A percentile compares a stretch with the other conserved stretches of the same genome.
Conservation (phyloP, 1,140 invertebrate species). For the Pseudomyrmex sp. region DNA sequence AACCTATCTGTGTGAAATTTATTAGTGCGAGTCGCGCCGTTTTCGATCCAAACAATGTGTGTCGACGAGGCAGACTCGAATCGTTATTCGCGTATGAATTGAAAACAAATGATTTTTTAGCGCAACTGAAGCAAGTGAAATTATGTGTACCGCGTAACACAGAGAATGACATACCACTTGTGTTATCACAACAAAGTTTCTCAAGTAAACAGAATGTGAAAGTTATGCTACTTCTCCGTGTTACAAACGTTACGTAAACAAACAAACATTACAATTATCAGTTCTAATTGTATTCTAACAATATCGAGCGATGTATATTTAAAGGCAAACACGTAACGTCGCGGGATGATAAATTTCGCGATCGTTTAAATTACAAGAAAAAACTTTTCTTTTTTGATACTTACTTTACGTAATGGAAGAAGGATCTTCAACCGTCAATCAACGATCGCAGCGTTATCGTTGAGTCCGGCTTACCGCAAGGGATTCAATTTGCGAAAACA, state of each 20-base stretch:
- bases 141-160: too few species aligned
- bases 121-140: not conserved
- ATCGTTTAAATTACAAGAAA: conserved; percentile 1
- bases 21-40: not conserved
- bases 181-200: not conserved
- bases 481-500: conserved; percentile 20
- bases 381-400: conserved; percentile 3
- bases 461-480: conserved; percentile 38
- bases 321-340: not conserved
- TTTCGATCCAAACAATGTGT: not conserved
- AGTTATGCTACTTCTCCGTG: not conserved
- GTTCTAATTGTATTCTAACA: not conserved
- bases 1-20: conserved; percentile 52
- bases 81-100: not conserved
- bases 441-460: conserved; percentile 9
- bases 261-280: not conserved
- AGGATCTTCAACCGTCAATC: conserved; percentile 21
- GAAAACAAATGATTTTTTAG: not conserved
- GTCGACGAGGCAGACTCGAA: not conserved
- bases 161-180: too few species aligned
- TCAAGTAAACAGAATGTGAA: not conserved
- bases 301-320: too few species aligned
- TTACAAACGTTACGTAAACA: not conserved
- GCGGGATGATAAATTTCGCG: not conserved
- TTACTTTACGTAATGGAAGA: conserved; percentile 37